phyloP scores from a whole-genome alignment of 2,797 vertebrate genomes.

The Poecilia gillii region DNA sequence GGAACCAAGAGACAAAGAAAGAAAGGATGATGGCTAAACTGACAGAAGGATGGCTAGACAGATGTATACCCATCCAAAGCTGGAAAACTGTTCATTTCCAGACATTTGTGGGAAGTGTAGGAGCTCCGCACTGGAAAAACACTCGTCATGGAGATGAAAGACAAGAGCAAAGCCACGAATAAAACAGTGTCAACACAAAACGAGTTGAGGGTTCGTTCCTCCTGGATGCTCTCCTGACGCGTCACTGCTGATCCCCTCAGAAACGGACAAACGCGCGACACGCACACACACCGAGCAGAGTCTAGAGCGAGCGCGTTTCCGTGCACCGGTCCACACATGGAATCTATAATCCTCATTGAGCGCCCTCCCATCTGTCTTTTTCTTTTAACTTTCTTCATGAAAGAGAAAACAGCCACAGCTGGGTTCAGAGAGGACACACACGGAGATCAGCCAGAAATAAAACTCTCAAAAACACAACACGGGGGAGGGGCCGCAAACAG shows the following conservation, averaged over 20 bases:
- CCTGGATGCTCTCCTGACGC: neutral
- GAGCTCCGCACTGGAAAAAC: neutral
- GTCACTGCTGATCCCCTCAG: neutral
- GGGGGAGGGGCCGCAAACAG: constrained; percentile 5
- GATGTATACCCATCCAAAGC: no score
- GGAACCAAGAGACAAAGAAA: neutral
- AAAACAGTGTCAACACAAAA: neutral
- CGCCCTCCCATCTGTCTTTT: constrained; percentile 18
- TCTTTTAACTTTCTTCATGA: constrained; percentile 71
- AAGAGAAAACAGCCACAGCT: constrained; percentile 66
- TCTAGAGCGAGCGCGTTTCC: constrained; percentile 14
- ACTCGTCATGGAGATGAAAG: neutral
- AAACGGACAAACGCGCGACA: constrained; percentile 1
- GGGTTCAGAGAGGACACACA: constrained; percentile 57
- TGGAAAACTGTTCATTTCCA: neutral
- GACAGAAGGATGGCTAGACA: neutral
- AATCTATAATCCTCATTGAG: constrained; percentile 50
- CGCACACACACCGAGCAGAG: neutral
- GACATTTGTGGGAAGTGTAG: neutral
- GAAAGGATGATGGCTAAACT: neutral
- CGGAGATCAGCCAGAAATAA: constrained; percentile 48
- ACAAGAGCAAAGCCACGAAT: neutral
- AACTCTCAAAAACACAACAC: constrained; percentile 42
- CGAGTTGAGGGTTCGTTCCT: neutral
- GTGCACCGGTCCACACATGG: constrained; percentile 58